Conservation (phyloP, 2,113 vertebrate species). For the Menidia beryllina region DNA sequence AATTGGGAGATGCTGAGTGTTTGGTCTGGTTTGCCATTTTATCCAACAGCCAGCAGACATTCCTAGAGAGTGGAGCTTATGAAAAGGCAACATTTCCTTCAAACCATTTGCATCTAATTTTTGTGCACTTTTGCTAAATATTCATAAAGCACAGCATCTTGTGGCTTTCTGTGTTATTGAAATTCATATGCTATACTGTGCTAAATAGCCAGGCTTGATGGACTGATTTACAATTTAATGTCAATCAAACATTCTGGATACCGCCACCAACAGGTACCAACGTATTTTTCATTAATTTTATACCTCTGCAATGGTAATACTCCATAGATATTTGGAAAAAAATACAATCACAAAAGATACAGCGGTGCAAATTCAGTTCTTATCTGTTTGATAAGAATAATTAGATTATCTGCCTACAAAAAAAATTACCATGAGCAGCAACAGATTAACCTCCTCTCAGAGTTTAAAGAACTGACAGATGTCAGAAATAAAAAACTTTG, state of each 20-base stretch:
- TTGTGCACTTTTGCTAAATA: slow-evolving; percentile 60
- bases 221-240: slow-evolving; percentile 77
- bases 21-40: slow-evolving; percentile 21
- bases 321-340: slow-evolving; percentile 5
- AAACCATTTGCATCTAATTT: slow-evolving; percentile 76
- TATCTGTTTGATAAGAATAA: slow-evolving; percentile 59
- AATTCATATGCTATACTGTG: slow-evolving; percentile 62
- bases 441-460: slow-evolving; percentile 20
- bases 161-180: slow-evolving; percentile 59
- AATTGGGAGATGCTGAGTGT: slow-evolving; percentile 37
- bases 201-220: slow-evolving; percentile 69
- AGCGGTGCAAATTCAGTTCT: slow-evolving; percentile 46
- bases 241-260: slow-evolving; percentile 78
- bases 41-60: slow-evolving; percentile 16
- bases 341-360: slow-evolving; percentile 2
- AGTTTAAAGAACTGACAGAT: slow-evolving; percentile 40
- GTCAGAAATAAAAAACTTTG: not conserved
- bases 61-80: slow-evolving; percentile 39
- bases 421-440: slow-evolving; percentile 38
- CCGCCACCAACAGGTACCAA: slow-evolving; percentile 64
- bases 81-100: slow-evolving; percentile 64
- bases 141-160: slow-evolving; percentile 38
- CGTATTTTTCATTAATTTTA: slow-evolving; percentile 65
- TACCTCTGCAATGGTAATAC: slow-evolving; percentile 57
- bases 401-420: slow-evolving; percentile 37